phyloP scores from a whole-genome alignment of 2,888 invertebrate species.

The Rhagophthalmus giganteus region DNA sequence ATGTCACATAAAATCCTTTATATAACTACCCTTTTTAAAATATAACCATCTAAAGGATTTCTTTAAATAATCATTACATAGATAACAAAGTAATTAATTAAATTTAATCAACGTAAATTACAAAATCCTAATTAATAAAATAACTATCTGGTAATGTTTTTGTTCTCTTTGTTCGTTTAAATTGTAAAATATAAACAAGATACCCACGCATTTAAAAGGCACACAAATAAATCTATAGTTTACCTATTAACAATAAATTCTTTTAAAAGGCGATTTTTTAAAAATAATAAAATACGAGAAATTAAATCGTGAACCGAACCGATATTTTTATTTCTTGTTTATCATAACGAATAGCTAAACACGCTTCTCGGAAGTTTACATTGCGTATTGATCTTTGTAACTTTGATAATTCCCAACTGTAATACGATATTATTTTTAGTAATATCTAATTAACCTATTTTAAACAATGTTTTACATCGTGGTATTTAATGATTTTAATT shows the following conservation, averaged over 20 bases:
- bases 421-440: neutral
- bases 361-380: neutral
- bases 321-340: neutral
- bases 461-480: no score
- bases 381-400: neutral
- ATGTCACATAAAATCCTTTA: slow-evolving; percentile 30
- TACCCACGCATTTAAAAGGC: no score
- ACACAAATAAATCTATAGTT: no score
- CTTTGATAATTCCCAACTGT: neutral
- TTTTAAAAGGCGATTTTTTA: no score
- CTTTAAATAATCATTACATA: slow-evolving; percentile 9
- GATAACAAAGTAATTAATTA: neutral
- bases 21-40: slow-evolving; percentile 27
- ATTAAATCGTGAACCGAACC: no score
- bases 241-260: no score
- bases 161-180: neutral
- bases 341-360: neutral
- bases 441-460: neutral
- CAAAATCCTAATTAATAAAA: neutral
- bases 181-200: no score
- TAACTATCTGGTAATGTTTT: neutral
- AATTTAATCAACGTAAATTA: neutral
- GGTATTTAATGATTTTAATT: no score
- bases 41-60: slow-evolving; percentile 18
- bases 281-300: no score